These are phyloP conservation scores for Bilobella aurantiaca DNA, from an alignment of 1,140 invertebrate species.

Conservation along the genomic window DNA sequence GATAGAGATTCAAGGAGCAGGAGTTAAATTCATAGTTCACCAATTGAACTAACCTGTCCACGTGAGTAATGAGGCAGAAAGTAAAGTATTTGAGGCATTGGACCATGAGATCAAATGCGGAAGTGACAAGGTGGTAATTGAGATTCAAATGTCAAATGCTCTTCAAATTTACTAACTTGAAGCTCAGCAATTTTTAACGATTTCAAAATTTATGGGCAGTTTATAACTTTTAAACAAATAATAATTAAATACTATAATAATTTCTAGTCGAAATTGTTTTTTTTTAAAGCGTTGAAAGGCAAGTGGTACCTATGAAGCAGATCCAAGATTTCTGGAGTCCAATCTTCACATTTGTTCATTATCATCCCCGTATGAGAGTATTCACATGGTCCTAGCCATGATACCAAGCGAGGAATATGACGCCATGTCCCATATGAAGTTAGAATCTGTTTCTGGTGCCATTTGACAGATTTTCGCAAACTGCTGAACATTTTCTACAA, in stretches of 20 bases:
- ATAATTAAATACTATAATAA: too few species aligned
- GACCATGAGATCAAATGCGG: too few species aligned
- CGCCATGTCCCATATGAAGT: conserved; percentile 38
- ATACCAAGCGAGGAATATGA: conserved; percentile 43
- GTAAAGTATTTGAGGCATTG: too few species aligned
- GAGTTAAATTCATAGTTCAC: conserved; percentile 44
- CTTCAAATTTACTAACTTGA: too few species aligned
- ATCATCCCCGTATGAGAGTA: conserved; percentile 43
- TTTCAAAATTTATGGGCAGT: too few species aligned
- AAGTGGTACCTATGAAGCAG: conserved; percentile 39
- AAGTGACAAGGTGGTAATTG: too few species aligned
- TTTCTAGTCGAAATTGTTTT: too few species aligned
- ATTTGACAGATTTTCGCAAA: conserved; percentile 38
- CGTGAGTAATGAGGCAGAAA: too few species aligned
- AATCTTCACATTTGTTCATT: conserved; percentile 38
- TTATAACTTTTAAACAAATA: too few species aligned
- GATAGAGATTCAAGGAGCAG: conserved; percentile 44
- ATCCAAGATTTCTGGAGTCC: conserved; percentile 38
- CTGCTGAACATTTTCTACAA: conserved; percentile 26
- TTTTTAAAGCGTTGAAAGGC: too few species aligned
- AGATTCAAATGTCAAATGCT: too few species aligned
- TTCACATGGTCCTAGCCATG: conserved; percentile 46
- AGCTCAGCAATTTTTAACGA: too few species aligned
- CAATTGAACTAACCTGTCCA: conserved; percentile 32
- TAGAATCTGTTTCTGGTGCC: conserved; percentile 42